These are phyloP conservation scores for Eubucco bourcierii DNA, from an alignment of 2,113 vertebrate genomes.

Conservation along the genomic window DNA sequence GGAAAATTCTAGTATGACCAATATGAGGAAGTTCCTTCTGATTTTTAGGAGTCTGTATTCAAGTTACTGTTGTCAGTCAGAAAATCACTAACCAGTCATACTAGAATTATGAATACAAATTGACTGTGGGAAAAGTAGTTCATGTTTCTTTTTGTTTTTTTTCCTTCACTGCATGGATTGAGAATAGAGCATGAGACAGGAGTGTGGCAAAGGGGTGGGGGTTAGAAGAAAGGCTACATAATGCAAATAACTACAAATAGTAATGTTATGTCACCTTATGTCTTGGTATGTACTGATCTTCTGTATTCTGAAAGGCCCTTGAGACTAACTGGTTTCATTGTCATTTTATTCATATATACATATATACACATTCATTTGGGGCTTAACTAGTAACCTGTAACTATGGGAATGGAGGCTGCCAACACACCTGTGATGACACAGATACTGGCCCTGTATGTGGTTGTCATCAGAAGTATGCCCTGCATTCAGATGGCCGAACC, in stretches of 20 bases:
- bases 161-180: not conserved
- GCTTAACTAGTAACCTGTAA: slow-evolving; percentile 94
- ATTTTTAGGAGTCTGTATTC: not conserved
- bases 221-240: not conserved
- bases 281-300: slow-evolving; percentile 49
- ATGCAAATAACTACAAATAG: not conserved
- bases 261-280: not conserved
- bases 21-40: not conserved
- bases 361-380: slow-evolving; percentile 66
- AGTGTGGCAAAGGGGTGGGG: not conserved
- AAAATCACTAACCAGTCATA: not conserved
- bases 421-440: slow-evolving; percentile 96
- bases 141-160: not conserved
- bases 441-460: slow-evolving; percentile 91
- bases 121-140: not conserved
- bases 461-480: slow-evolving; percentile 97
- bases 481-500: slow-evolving; percentile 93
- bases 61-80: not conserved
- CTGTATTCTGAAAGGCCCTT: not conserved
- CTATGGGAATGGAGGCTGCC: slow-evolving; percentile 98
- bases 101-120: not conserved
- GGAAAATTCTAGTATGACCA: not conserved
- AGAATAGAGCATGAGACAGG: not conserved
- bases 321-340: slow-evolving; percentile 72
- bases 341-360: slow-evolving; percentile 73